Evolutionary conservation across 2,888 invertebrate species (phyloP).

Genomic region (Dasypogon diadema): DNA sequence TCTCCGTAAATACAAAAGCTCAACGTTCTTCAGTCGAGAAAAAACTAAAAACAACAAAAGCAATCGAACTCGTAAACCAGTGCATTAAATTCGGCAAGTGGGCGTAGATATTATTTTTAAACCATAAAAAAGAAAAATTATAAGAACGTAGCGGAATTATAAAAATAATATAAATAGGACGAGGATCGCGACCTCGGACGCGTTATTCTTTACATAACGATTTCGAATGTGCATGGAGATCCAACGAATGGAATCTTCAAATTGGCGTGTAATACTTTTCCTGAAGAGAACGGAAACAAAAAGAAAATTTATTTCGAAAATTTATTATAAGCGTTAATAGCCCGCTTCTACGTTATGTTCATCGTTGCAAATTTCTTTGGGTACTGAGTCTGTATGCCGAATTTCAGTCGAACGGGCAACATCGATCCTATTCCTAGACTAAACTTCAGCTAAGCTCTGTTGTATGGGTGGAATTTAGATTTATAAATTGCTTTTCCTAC

Average conservation of each 20-base stretch:
- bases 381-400: conserved; percentile 61
- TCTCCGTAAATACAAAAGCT: not conserved
- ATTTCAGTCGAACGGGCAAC: conserved; percentile 1
- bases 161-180: conserved; percentile 3
- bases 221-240: not conserved
- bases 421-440: conserved; percentile 33
- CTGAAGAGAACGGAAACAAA: conserved; percentile 34
- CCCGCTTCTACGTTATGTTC: conserved; percentile 60
- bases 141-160: not conserved
- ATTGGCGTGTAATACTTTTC: conserved; percentile 7
- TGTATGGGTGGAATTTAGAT: conserved; percentile 15
- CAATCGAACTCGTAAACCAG: conserved; percentile 8
- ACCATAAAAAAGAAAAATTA: conserved; percentile 14
- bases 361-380: conserved; percentile 67
- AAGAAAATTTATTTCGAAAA: conserved; percentile 42
- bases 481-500: not conserved
- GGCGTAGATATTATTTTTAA: conserved; percentile 37
- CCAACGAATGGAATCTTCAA: conserved; percentile 1
- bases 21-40: not conserved
- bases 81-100: conserved; percentile 25
- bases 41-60: not conserved
- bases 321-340: conserved; percentile 32
- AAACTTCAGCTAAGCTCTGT: not conserved
- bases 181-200: conserved; percentile 42
- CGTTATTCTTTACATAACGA: conserved; percentile 47